Evolutionary conservation across 2,113 vertebrate genomes (phyloP).

Genomic region (Dasyprocta punctata): DNA sequence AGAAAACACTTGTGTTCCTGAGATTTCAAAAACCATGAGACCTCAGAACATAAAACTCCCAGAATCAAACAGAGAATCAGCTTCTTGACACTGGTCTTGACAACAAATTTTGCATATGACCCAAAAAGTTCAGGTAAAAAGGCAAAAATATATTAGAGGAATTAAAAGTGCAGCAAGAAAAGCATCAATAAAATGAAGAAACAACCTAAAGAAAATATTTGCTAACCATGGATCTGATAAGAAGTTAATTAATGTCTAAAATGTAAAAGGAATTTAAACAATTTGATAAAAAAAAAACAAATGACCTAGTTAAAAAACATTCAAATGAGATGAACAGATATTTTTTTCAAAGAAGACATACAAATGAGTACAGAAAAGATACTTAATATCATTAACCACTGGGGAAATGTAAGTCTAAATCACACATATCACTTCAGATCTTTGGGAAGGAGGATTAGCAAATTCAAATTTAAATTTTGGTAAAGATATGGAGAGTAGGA

Average conservation of each 20-base stretch:
- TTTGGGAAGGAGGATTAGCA: neutral
- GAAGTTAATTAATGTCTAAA: neutral
- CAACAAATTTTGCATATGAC: neutral
- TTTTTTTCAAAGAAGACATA: neutral
- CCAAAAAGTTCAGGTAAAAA: neutral
- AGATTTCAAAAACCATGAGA: neutral
- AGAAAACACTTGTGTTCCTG: neutral
- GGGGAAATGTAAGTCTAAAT: too few relatives aligned
- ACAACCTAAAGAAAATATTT: neutral
- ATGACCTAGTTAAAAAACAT: neutral
- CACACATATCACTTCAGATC: neutral
- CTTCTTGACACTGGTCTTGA: neutral
- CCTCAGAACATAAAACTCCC: neutral
- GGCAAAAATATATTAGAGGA: neutral
- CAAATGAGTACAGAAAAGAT: neutral
- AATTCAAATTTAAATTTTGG: neutral
- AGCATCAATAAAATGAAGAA: neutral
- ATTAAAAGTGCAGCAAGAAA: neutral
- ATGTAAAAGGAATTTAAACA: neutral
- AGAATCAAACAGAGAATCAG: neutral
- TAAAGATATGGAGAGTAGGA: neutral
- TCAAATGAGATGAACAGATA: neutral
- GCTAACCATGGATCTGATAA: neutral
- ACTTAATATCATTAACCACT: neutral
- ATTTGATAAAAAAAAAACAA: neutral